Percentiles rank a stretch among this genome's conserved stretches.
Conservation (phyloP, 2,888 invertebrate species). For the Dasypogon diadema region DNA sequence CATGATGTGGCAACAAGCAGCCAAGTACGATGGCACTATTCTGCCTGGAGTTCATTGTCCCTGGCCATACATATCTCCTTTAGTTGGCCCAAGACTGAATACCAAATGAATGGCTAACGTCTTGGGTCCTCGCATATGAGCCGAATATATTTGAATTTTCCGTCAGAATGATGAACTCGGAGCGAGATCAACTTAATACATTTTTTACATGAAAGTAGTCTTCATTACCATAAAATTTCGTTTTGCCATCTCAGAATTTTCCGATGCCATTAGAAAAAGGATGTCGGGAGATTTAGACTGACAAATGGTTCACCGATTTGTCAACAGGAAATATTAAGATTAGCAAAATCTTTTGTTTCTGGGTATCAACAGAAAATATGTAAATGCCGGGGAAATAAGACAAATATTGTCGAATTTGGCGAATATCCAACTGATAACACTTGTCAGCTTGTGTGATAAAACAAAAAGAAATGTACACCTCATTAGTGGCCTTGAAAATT, state of each 20-base stretch:
- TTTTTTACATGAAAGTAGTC: background rate
- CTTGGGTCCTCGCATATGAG: background rate
- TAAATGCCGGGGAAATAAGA: too few relatives aligned
- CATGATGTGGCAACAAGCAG: too few relatives aligned
- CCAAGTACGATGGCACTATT: too few relatives aligned
- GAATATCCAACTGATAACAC: too few relatives aligned
- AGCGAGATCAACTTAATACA: background rate
- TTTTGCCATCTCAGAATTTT: background rate
- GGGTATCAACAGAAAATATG: too few relatives aligned
- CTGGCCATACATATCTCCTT: background rate
- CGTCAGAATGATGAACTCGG: background rate
- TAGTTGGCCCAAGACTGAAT: background rate
- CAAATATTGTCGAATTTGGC: too few relatives aligned
- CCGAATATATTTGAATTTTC: background rate
- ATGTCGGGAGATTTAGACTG: background rate
- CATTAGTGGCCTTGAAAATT: too few relatives aligned
- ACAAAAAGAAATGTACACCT: too few relatives aligned
- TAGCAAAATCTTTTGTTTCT: too few relatives aligned
- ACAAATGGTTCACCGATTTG: background rate
- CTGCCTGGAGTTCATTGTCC: background rate
- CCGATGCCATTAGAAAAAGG: background rate
- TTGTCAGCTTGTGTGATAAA: too few relatives aligned
- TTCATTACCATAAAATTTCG: conserved; percentile 24
- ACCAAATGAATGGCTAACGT: background rate
- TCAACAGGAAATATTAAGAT: background rate